Evolutionary conservation across 2,113 vertebrate species (phyloP), one percentile per base, ranked within the genome.

Genomic region (Bungarus multicinctus): DNA sequence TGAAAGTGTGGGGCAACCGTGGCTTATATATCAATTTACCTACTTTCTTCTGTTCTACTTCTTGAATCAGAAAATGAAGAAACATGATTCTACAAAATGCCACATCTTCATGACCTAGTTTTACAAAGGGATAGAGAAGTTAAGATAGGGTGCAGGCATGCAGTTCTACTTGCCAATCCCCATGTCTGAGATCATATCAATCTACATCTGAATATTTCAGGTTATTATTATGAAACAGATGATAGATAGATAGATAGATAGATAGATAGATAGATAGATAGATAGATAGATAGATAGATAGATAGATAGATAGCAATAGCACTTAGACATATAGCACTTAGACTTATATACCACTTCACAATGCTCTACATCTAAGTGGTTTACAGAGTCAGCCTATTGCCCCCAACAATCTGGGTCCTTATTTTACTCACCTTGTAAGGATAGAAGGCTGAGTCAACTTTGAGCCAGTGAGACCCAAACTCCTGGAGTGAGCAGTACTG

Each of bases 41-140:
- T 90, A 55, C n/a, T 30, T 96, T 91, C 91, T 74, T 90, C 64
- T 34, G 57, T 96, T 93, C 27, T 90, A 39, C 91, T 93, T 91
- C 86, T 92, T 95, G 90, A 16, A 93, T 16, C 39, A 74, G 74
- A 60, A 87, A 89, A 39, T 52, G 87, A 85, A 47, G 93, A 96
- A 97, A 96, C 85, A 90, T 0, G 53, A 91, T 96, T 95, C 92
- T 81, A 93, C 90, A 95, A 95, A 92, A 91, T 69, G 64, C 45
- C 60, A 69, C 27, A 2, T 53, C 47, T 50, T 52, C 60, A 34
- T 53, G 47, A 60, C 18, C 64, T 81, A 81, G 74, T 81, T 81
- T 81, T 43, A 81, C 74, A 81, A 81, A 81, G 74, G 34, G 18
- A 81, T 23, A 23, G 34, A 81, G 34, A 81, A 43, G 18, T 81